Percentiles rank a stretch among this genome's conserved stretches.
phyloP scores from a whole-genome alignment of 1,140 invertebrate genomes.

The Apolygus lucorum region DNA sequence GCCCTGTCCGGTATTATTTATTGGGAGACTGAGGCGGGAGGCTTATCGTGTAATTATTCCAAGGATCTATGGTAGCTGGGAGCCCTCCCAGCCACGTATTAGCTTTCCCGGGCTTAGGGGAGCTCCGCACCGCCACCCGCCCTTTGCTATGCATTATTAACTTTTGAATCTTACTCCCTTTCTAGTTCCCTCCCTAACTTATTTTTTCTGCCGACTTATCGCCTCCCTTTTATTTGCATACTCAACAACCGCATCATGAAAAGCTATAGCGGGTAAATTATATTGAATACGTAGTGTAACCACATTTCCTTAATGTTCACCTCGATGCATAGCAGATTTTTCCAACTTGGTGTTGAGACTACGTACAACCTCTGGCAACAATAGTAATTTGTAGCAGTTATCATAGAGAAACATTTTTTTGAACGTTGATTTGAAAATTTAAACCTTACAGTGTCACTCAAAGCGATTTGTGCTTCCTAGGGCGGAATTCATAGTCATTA shows the following conservation, averaged over 20 bases:
- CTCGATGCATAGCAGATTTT: too few species aligned
- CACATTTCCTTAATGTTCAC: too few species aligned
- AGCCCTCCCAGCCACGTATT: neutral
- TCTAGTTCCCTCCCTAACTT: conserved; percentile 9
- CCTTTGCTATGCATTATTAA: conserved; percentile 25
- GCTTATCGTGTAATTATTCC: conserved; percentile 17
- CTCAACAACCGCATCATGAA: neutral
- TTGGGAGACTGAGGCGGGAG: neutral
- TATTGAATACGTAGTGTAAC: too few species aligned
- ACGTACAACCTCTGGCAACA: too few species aligned
- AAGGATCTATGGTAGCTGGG: conserved; percentile 16
- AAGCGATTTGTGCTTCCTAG: too few species aligned
- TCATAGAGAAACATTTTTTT: too few species aligned
- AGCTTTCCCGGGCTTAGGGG: neutral
- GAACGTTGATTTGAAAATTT: too few species aligned
- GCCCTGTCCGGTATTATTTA: conserved; percentile 20
- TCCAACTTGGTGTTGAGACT: too few species aligned
- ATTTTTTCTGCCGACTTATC: conserved; percentile 15
- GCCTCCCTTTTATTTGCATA: conserved; percentile 9
- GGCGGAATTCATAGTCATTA: too few species aligned
- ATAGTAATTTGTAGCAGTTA: too few species aligned
- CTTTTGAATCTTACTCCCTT: conserved; percentile 21
- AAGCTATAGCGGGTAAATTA: conserved; percentile 1
- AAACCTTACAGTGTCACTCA: too few species aligned
- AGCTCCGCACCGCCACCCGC: neutral